Percentiles rank a stretch among this genome's conserved stretches.
phyloP scores from a whole-genome alignment of 2,888 invertebrate genomes.

The Chromoteleia sp. region DNA sequence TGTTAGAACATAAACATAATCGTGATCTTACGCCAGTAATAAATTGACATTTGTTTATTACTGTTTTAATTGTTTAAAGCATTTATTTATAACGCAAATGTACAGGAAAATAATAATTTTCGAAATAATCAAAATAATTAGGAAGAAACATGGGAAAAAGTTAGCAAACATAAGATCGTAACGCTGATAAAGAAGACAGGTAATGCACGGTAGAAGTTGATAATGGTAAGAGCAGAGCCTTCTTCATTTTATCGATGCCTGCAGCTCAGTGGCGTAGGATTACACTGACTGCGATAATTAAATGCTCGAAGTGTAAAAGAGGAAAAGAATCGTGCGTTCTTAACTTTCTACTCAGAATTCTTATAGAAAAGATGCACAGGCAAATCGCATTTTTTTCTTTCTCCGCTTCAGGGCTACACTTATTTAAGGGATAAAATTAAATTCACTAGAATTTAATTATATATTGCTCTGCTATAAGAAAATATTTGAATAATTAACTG shows the following conservation, averaged over 20 bases:
- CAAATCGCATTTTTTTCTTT: background rate
- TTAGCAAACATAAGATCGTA: background rate
- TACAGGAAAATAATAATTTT: too few relatives aligned
- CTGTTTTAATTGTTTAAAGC: too few relatives aligned
- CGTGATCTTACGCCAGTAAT: too few relatives aligned
- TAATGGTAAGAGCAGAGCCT: conserved; percentile 8
- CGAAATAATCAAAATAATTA: conserved; percentile 4
- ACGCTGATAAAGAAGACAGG: conserved; percentile 1
- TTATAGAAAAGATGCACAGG: background rate
- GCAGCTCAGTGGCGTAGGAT: conserved; percentile 6
- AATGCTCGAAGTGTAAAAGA: conserved; percentile 12
- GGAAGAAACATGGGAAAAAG: background rate
- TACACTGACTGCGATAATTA: conserved; percentile 15
- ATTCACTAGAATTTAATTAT: too few relatives aligned
- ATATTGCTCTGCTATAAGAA: too few relatives aligned
- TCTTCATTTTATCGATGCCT: conserved; percentile 12
- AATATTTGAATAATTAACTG: too few relatives aligned
- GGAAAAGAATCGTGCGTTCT: background rate
- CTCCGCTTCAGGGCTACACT: too few relatives aligned
- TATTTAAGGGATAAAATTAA: too few relatives aligned
- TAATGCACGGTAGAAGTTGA: conserved; percentile 14
- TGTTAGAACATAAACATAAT: too few relatives aligned
- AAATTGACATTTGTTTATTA: too few relatives aligned
- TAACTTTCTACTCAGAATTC: background rate
- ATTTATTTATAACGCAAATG: too few relatives aligned